phyloP scores from a whole-genome alignment of 2,113 vertebrate genomes.

The Embiotoca jacksoni region DNA sequence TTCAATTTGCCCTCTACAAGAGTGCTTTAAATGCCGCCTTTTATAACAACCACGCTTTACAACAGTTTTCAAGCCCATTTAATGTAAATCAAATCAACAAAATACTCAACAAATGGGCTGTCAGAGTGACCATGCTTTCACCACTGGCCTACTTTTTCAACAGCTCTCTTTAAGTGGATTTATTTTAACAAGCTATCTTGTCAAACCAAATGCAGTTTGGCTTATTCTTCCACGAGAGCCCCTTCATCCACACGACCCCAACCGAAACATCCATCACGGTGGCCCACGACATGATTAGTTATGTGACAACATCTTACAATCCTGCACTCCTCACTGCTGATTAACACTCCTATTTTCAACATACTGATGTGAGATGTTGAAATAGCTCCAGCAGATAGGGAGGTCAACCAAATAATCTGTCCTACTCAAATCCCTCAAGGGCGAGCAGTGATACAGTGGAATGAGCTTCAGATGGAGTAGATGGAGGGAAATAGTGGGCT shows the following conservation, averaged over 20 bases:
- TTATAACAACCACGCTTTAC: not conserved
- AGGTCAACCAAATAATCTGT: slow-evolving; percentile 70
- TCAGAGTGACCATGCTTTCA: slow-evolving; percentile 32
- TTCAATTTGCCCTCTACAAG: slow-evolving; percentile 27
- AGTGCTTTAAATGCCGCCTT: slow-evolving; percentile 29
- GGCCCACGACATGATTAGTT: slow-evolving; percentile 44
- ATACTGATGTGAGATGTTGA: slow-evolving; percentile 43
- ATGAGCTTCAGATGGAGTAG: slow-evolving; percentile 50
- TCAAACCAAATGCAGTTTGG: slow-evolving; percentile 52
- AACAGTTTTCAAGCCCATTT: slow-evolving; percentile 10
- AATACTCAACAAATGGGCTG: slow-evolving; percentile 28
- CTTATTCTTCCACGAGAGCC: slow-evolving; percentile 36
- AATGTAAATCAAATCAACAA: slow-evolving; percentile 30
- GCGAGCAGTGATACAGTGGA: slow-evolving; percentile 20
- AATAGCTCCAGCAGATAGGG: slow-evolving; percentile 32
- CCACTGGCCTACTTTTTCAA: slow-evolving; percentile 62
- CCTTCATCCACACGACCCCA: not conserved
- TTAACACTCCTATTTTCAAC: slow-evolving; percentile 35
- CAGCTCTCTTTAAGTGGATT: slow-evolving; percentile 56
- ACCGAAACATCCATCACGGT: slow-evolving; percentile 45
- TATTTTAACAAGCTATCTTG: slow-evolving; percentile 62
- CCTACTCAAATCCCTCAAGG: slow-evolving; percentile 46
- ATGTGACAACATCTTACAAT: slow-evolving; percentile 65
- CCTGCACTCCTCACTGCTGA: slow-evolving; percentile 29
- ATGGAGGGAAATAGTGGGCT: slow-evolving; percentile 8